phyloP scores from a whole-genome alignment of 2,797 vertebrate species.

The Pseudochromis fuscus region DNA sequence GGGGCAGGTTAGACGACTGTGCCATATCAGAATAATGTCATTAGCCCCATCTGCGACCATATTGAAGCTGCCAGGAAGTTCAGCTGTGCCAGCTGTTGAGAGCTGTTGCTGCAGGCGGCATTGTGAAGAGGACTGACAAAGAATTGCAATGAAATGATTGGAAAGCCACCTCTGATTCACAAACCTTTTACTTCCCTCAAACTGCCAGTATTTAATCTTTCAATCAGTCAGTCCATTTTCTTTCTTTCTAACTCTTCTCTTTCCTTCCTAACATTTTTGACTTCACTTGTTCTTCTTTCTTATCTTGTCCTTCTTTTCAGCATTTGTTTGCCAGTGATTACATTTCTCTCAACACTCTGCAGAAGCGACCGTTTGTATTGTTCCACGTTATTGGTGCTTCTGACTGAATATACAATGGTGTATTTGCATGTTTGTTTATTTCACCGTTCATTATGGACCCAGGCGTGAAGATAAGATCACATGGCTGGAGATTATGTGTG shows the following conservation, averaged over 20 bases:
- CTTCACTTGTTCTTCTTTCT: constrained; percentile 1
- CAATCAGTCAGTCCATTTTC: not conserved
- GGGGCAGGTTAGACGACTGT: constrained; percentile 28
- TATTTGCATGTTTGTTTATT: constrained; percentile 27
- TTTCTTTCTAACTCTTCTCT: constrained; percentile 9
- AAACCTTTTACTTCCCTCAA: constrained; percentile 15
- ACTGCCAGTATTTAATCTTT: constrained; percentile 32
- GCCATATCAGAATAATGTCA: constrained; percentile 27
- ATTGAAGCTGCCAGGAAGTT: constrained; percentile 54
- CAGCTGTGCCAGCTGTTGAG: constrained; percentile 55
- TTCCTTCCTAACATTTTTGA: constrained; percentile 10
- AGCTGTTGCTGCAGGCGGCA: constrained; percentile 40
- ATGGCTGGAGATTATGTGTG: not conserved
- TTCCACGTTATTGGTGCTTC: constrained; percentile 19
- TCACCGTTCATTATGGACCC: not conserved
- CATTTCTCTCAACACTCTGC: constrained; percentile 34
- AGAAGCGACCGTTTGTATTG: constrained; percentile 29
- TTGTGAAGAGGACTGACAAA: constrained; percentile 25
- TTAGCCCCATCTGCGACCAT: constrained; percentile 40
- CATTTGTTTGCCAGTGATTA: constrained; percentile 52
- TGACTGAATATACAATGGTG: constrained; percentile 13
- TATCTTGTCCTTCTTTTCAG: constrained; percentile 30
- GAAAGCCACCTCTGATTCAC: constrained; percentile 11
- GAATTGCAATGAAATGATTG: constrained; percentile 17
- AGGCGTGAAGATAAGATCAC: constrained; percentile 15